phyloP scores from a whole-genome alignment of 2,888 invertebrate species.

The Asteroscopus sphinx region DNA sequence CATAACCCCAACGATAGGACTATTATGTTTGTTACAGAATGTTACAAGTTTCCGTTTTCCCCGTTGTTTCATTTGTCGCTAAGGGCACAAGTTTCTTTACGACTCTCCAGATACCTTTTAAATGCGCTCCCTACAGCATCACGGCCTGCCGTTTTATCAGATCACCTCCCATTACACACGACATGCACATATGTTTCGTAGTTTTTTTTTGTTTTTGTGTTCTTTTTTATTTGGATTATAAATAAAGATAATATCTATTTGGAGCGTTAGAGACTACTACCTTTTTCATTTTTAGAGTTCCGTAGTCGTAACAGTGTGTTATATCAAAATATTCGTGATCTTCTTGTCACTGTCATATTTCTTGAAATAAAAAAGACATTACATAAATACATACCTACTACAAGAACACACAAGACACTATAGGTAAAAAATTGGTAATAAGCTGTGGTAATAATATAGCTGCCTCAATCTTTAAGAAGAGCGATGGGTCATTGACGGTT shows the following conservation, averaged over 20 bases:
- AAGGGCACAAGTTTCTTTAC: constrained; percentile 64
- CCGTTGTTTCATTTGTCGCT: constrained; percentile 62
- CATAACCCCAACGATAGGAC: constrained; percentile 36
- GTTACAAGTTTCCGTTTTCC: constrained; percentile 55
- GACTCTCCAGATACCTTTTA: constrained; percentile 63
- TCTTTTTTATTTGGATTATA: constrained; percentile 57
- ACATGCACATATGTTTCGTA: constrained; percentile 57
- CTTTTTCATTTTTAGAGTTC: constrained; percentile 6
- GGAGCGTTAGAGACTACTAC: constrained; percentile 12
- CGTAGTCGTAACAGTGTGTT: background rate
- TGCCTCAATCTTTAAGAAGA: too few species aligned
- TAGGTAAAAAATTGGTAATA: too few species aligned
- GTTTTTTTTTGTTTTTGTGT: constrained; percentile 48
- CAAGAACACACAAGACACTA: too few species aligned
- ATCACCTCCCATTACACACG: constrained; percentile 62
- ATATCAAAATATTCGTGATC: too few species aligned
- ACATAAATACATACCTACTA: too few species aligned
- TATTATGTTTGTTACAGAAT: constrained; percentile 51
- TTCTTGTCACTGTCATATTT: too few species aligned
- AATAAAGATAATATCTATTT: constrained; percentile 47
- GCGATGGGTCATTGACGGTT: too few species aligned
- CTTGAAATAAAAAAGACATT: too few species aligned
- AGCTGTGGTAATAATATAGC: too few species aligned
- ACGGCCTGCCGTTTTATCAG: constrained; percentile 63
- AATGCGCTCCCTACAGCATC: constrained; percentile 61